Evolutionary conservation across 64 coral and sea anemone species (phyloP).

Genomic region (Stichodactyla helianthus): DNA sequence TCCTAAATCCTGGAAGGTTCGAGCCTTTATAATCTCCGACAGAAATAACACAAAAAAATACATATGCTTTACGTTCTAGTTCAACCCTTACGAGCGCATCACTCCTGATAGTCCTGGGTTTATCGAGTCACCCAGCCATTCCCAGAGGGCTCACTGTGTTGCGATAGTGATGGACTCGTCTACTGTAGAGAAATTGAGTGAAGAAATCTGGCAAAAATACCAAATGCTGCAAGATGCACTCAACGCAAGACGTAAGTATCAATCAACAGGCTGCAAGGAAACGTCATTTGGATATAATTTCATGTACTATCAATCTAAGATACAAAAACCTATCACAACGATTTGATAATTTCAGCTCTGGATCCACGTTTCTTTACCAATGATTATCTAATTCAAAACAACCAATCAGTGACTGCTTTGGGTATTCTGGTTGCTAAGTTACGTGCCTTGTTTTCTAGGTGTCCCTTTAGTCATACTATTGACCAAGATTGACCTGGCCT

Average conservation of each 20-base stretch:
- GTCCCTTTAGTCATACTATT: constrained; percentile 23
- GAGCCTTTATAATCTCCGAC: too few species aligned
- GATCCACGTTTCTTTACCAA: background rate
- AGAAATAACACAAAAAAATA: too few species aligned
- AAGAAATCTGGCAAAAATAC: constrained; percentile 26
- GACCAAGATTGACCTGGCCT: constrained; percentile 39
- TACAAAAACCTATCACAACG: too few species aligned
- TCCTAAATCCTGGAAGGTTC: too few species aligned
- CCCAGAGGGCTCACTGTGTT: constrained; percentile 31
- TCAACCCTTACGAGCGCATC: constrained; percentile 17
- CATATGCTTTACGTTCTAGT: background rate
- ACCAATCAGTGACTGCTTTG: background rate
- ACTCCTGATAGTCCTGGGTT: constrained; percentile 9
- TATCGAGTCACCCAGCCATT: constrained; percentile 2
- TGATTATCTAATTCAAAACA: background rate
- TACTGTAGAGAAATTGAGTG: background rate
- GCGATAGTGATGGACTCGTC: constrained; percentile 35
- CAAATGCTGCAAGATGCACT: constrained; percentile 21
- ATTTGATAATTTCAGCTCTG: background rate
- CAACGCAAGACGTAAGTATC: constrained; percentile 29
- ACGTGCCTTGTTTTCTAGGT: constrained; percentile 1
- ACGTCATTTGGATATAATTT: too few species aligned
- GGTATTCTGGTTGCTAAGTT: background rate
- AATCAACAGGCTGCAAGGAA: background rate
- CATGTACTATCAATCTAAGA: too few species aligned